Evolutionary conservation across 2,888 invertebrate genomes (phyloP).

Genomic region (Physocephala rufipes): DNA sequence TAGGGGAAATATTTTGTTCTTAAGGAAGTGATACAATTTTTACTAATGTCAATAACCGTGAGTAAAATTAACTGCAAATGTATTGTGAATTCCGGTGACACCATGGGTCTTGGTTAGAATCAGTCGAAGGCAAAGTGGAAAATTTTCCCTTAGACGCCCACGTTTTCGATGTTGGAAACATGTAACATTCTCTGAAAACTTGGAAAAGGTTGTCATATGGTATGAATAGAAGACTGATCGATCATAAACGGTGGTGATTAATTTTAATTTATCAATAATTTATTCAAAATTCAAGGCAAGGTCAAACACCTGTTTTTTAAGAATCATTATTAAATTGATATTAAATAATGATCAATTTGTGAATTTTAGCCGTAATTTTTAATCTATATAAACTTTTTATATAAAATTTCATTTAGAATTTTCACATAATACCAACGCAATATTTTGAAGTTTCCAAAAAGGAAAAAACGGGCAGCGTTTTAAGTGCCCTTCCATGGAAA

Average conservation of each 20-base stretch:
- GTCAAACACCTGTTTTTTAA: slow-evolving; percentile 28
- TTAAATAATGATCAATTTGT: too few species aligned
- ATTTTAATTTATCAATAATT: too few species aligned
- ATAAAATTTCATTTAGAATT: too few species aligned
- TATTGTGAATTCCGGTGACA: neutral
- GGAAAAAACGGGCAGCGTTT: too few species aligned
- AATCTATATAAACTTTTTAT: too few species aligned
- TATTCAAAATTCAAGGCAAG: slow-evolving; percentile 4
- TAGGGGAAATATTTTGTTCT: slow-evolving; percentile 27
- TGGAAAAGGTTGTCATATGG: neutral
- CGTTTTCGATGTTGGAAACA: neutral
- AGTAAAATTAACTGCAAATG: slow-evolving; percentile 49
- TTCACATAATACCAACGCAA: too few species aligned
- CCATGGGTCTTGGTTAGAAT: too few species aligned
- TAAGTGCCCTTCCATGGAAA: too few species aligned
- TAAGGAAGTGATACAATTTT: slow-evolving; percentile 49
- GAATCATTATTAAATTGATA: neutral
- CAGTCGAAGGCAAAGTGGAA: slow-evolving; percentile 29
- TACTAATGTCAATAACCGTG: slow-evolving; percentile 65
- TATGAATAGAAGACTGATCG: too few species aligned
- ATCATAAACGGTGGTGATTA: neutral
- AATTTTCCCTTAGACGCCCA: slow-evolving; percentile 26
- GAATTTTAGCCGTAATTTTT: too few species aligned
- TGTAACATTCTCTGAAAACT: neutral
- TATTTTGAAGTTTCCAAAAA: too few species aligned